Base-by-base conservation (phyloP, 2,797 vertebrate genomes). In the Schizopygopsis pylzovi region DNA sequence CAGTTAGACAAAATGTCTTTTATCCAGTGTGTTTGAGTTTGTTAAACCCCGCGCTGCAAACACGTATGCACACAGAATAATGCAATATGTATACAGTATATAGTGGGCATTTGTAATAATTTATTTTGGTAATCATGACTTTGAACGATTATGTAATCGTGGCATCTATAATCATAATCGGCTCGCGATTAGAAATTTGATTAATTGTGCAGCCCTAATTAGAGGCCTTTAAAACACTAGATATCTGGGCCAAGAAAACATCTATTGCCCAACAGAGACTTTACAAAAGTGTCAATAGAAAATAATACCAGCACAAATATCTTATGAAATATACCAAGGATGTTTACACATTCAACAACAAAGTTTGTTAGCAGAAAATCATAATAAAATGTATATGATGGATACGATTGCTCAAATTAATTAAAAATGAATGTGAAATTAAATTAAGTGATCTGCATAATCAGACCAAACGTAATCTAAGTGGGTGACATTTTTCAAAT, bases 151-250 rank as follows among this genome's bases (percentile, higher is more conserved):
- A 33, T 33, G 28, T 33, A 33, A 33, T 33, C 28, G 28, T 33
- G 28, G 28, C 28, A 33, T 2, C 28, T 33, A 33, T 33, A 33
- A 33, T 33, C 28, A 33, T 33, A 33, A 33, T 33, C n/a, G n/a
- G n/a, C n/a, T n/a, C 28, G 28, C 2, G 28, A 33, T 33, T 33
- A 33, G 28, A 33, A 33, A 33, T 33, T 33, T 33, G 28, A 33
- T 33, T 33, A 33, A 33, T 33, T 33, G 28, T 33, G 28, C 28
- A 33, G 28, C 28, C 28, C 28, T 33, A 33, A 33, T 33, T 33
- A 33, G 28, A 33, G 28, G 28, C 18, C 88, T 79, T 88, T 90
- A 86, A 86, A 91, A 85, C 22, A 18, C 59, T 56, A 85, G 63
- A 67, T 73, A 84, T 73, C 52, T n/a, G 49, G 45, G 52, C 80